Percentiles rank a stretch among this genome's conserved stretches.
These are phyloP conservation scores for Heteromormyrus szaboi DNA, from an alignment of 2,797 vertebrate species.

Conservation along the genomic window DNA sequence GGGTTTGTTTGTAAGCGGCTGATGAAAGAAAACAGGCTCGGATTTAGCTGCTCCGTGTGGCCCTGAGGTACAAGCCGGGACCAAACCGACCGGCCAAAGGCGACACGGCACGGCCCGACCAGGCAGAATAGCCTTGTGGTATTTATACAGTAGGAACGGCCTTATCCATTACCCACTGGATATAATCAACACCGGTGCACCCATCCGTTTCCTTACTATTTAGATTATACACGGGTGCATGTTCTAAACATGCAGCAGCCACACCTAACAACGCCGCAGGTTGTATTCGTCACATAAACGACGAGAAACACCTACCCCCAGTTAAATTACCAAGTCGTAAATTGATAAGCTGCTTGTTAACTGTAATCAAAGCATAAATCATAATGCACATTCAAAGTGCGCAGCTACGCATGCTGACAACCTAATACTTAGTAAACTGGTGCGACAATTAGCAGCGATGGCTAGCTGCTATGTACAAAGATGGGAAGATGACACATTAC, in stretches of 20 bases:
- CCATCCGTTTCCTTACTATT: not conserved
- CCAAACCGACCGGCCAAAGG: not conserved
- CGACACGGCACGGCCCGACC: not conserved
- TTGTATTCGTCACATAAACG: not conserved
- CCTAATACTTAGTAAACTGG: not conserved
- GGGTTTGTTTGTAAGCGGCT: not conserved
- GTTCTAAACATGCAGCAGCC: not conserved
- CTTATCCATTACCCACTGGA: not conserved
- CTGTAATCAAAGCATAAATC: not conserved
- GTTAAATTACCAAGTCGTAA: not conserved
- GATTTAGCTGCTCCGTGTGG: not conserved
- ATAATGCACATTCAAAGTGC: not conserved
- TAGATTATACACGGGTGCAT: not conserved
- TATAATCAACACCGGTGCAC: not conserved
- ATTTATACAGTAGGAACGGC: not conserved
- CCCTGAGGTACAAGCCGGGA: not conserved
- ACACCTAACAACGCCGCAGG: not conserved
- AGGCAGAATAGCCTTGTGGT: not conserved
- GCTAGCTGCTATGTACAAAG: not conserved
- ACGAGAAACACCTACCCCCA: not conserved
- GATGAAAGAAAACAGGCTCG: not conserved
- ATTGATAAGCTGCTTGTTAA: not conserved
- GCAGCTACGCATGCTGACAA: not conserved
- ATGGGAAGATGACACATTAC: not conserved
- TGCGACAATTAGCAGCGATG: not conserved